phyloP scores from a whole-genome alignment of 2,888 invertebrate genomes.

The Synergus itoensis region DNA sequence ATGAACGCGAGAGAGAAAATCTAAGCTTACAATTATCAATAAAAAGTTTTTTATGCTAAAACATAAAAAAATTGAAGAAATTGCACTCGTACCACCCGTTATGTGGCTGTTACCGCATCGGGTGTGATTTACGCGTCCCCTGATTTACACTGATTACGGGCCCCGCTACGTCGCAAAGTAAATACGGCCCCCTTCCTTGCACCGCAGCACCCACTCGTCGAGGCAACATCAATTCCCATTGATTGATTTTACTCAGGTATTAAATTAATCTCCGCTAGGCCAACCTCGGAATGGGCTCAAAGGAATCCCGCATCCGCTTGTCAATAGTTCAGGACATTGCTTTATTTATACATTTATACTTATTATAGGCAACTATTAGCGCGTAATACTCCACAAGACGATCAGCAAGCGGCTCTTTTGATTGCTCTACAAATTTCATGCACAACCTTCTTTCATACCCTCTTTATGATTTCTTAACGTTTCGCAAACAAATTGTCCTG shows the following conservation, averaged over 20 bases:
- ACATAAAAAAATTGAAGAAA: slow-evolving; percentile 7
- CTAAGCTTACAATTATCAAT: too few relatives aligned
- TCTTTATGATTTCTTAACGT: background rate
- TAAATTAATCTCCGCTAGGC: slow-evolving; percentile 65
- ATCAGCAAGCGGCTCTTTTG: slow-evolving; percentile 4
- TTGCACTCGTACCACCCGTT: slow-evolving; percentile 68
- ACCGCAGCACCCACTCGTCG: slow-evolving; percentile 63
- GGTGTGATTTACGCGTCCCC: slow-evolving; percentile 77
- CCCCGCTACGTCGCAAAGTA: slow-evolving; percentile 74
- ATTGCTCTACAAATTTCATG: slow-evolving; percentile 42
- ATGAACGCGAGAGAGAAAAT: too few relatives aligned
- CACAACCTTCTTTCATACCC: background rate
- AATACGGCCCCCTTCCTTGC: slow-evolving; percentile 67
- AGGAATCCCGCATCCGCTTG: slow-evolving; percentile 32
- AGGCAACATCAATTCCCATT: slow-evolving; percentile 71
- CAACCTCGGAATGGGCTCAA: slow-evolving; percentile 42
- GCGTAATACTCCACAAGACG: slow-evolving; percentile 42
- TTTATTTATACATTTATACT: slow-evolving; percentile 49
- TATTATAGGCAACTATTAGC: slow-evolving; percentile 44
- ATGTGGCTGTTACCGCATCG: slow-evolving; percentile 70
- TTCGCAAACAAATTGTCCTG: slow-evolving; percentile 5
- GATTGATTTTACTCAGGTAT: slow-evolving; percentile 75
- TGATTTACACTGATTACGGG: slow-evolving; percentile 78
- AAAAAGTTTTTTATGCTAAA: background rate
- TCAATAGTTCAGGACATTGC: slow-evolving; percentile 41